Base-by-base conservation (phyloP, 2,797 vertebrate species). In the Dromococcyx pavoninus region DNA sequence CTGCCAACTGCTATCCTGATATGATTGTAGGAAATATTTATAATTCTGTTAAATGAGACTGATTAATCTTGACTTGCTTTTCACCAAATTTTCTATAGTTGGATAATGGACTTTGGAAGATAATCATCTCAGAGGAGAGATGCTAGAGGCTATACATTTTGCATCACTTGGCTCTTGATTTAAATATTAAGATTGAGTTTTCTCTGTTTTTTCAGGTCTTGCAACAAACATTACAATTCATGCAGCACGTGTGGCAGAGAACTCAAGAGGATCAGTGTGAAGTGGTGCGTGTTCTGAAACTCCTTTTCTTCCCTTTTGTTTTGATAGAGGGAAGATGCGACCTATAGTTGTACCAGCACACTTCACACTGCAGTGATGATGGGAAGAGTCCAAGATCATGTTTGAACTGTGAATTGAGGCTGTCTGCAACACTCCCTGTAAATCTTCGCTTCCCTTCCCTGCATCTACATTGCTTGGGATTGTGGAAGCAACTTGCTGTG, bases 51-150 rank as follows among this genome's bases (percentile, higher is more conserved):
- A 94, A 95, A 95, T 93, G 78, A 94, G 62, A 92, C 81, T 96
- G 69, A 93, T 96, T 94, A 96, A 96, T 91, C 94, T 95, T 93
- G 94, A 97, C 87, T 96, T 86, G 76, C 74, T 96, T 96, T 96
- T 82, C 56, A 93, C 78, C 67, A 78, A 69, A 61, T 77, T 77
- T 94, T 93, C 70, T 93, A 60, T 93, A 89, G 66, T 93, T 93
- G 90, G 81, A 88, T 85, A 73, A 89, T 57, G 70, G 84, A 71
- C 66, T 91, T 67, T 88, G 39, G 74, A 92, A 92, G 39, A 57
- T 85, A 91, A 89, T 51, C 56, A 73, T 86, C 51, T 70, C 25
- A 58, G 48, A 74, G 46, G 46, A 46, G 32, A 48, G 66, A n/a
- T 92, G 64, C 57, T 82, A 41, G 27, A 33, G 51, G 41, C 46